Percentiles rank a stretch among this genome's conserved stretches.
Evolutionary conservation across 1,140 invertebrate species (phyloP).

Genomic region (Helicorthomorpha holstii): DNA sequence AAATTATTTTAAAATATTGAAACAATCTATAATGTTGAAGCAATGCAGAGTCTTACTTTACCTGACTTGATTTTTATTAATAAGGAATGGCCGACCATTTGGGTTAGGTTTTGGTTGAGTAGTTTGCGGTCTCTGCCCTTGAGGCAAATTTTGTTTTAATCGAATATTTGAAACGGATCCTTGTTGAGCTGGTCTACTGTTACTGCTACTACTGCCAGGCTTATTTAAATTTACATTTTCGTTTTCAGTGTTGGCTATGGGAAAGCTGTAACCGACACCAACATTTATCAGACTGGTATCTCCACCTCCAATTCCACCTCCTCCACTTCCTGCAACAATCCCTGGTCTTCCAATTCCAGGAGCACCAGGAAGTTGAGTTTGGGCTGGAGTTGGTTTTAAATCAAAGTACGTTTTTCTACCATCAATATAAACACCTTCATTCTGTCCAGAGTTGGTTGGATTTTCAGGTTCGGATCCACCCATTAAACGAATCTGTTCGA

Average conservation of each 20-base stretch:
- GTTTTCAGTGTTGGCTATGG: slow-evolving; percentile 10
- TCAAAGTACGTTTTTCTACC: slow-evolving; percentile 58
- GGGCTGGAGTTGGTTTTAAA: not conserved
- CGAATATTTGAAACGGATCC: too few species aligned
- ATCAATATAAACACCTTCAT: slow-evolving; percentile 86
- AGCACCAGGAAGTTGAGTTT: too few species aligned
- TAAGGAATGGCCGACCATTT: not conserved
- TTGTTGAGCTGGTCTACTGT: not conserved
- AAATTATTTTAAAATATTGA: not conserved
- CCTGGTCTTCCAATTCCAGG: too few species aligned
- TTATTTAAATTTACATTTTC: slow-evolving; percentile 9
- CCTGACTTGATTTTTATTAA: not conserved
- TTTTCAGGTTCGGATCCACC: slow-evolving; percentile 23
- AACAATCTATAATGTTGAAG: not conserved
- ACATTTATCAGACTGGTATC: slow-evolving; percentile 5
- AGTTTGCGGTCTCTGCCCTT: not conserved
- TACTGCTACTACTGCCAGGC: not conserved
- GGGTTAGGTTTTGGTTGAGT: not conserved
- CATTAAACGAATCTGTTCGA: slow-evolving; percentile 42
- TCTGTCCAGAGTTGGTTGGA: slow-evolving; percentile 48
- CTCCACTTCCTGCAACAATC: not conserved
- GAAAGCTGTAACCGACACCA: not conserved
- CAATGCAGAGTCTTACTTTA: not conserved
- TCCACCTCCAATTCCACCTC: too few species aligned
- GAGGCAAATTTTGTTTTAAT: not conserved